Evolutionary conservation across 1,140 invertebrate species (phyloP).

Genomic region (Eupristina koningsbergeri): DNA sequence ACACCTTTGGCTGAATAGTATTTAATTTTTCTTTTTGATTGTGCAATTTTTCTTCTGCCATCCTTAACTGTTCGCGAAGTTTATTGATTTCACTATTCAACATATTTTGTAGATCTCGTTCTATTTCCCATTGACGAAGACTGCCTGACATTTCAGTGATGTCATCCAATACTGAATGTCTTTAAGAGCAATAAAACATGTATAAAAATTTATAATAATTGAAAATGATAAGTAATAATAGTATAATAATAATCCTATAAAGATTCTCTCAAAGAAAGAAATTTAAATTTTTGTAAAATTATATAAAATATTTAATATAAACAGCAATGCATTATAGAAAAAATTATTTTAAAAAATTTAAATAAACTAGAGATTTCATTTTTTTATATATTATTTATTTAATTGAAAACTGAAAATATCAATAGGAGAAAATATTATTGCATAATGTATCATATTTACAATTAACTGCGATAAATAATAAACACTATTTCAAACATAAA

Average conservation of each 20-base stretch:
- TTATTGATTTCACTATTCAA: constrained; percentile 61
- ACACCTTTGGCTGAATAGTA: constrained; percentile 62
- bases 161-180: constrained; percentile 65
- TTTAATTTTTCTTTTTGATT: constrained; percentile 61
- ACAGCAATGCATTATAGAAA: too few species aligned
- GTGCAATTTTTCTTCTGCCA: constrained; percentile 63
- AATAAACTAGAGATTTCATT: too few species aligned
- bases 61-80: constrained; percentile 60
- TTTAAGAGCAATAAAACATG: constrained; percentile 44
- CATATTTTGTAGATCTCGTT: constrained; percentile 62
- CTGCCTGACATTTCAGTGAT: constrained; percentile 64
- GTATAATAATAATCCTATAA: too few species aligned
- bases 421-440: not conserved
- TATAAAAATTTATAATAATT: not conserved
- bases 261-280: too few species aligned
- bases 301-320: too few species aligned
- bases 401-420: too few species aligned
- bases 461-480: not conserved
- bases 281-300: too few species aligned
- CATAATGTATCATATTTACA: not conserved
- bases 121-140: constrained; percentile 65
- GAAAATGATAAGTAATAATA: too few species aligned
- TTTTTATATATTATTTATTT: too few species aligned
- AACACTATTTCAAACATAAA: not conserved
- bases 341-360: too few species aligned